These are phyloP conservation scores for Volucella bombylans DNA, from an alignment of 2,888 invertebrate genomes.

Conservation along the genomic window DNA sequence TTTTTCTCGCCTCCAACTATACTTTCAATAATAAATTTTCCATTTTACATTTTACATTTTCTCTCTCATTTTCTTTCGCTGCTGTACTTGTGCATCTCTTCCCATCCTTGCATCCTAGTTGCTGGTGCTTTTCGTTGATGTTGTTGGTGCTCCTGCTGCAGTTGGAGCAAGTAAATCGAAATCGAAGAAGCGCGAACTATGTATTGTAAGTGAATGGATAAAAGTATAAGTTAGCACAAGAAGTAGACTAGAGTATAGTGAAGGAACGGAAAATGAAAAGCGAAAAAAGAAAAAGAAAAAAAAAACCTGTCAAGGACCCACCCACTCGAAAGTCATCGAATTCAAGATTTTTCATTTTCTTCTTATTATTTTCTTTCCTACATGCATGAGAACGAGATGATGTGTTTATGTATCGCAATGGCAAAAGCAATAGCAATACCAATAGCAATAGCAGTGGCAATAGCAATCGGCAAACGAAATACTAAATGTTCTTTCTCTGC, in stretches of 20 bases:
- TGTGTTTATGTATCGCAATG: constrained; percentile 38
- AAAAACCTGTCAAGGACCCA: constrained; percentile 63
- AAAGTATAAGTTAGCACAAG: too few relatives aligned
- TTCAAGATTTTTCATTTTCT: constrained; percentile 64
- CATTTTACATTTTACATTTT: constrained; percentile 44
- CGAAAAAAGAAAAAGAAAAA: constrained; percentile 18
- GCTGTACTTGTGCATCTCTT: constrained; percentile 33
- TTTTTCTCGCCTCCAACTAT: constrained; percentile 22
- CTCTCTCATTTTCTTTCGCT: constrained; percentile 62
- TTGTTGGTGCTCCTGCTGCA: constrained; percentile 20
- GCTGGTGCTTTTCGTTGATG: not conserved
- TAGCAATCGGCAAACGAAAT: constrained; percentile 32
- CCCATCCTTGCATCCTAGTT: constrained; percentile 35
- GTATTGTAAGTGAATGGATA: constrained; percentile 59
- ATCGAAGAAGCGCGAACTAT: constrained; percentile 73
- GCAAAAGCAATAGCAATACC: not conserved
- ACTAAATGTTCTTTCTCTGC: constrained; percentile 38
- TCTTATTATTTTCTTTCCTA: constrained; percentile 43
- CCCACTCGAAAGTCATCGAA: constrained; percentile 73
- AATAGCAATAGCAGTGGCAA: not conserved
- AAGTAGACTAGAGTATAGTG: constrained; percentile 1
- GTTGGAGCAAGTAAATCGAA: constrained; percentile 68
- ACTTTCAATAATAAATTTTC: constrained; percentile 73
- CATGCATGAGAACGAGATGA: constrained; percentile 29
- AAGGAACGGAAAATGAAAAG: constrained; percentile 30